Evolutionary conservation across 1,140 invertebrate genomes (phyloP).

Genomic region (Brachionus rubens): DNA sequence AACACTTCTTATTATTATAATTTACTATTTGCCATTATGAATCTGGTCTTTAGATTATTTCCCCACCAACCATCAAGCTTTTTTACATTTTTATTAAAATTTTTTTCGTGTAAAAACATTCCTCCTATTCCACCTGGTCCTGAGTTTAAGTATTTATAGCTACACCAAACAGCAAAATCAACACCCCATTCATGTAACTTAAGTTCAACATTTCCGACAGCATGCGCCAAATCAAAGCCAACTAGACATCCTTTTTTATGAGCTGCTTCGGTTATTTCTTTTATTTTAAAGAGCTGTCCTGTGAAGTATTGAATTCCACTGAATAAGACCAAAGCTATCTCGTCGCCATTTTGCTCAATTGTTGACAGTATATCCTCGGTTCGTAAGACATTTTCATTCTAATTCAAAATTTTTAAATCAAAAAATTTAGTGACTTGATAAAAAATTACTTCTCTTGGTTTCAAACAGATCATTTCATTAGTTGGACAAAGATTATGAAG

Average conservation of each 20-base stretch:
- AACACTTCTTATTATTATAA: not conserved
- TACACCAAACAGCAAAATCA: conserved; percentile 69
- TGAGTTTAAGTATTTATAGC: conserved; percentile 67
- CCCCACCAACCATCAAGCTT: conserved; percentile 63
- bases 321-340: conserved; percentile 65
- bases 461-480: conserved; percentile 61
- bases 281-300: conserved; percentile 66
- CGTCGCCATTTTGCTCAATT: conserved; percentile 64
- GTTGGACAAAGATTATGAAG: conserved; percentile 63
- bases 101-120: conserved; percentile 51
- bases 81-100: conserved; percentile 53
- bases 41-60: conserved; percentile 59
- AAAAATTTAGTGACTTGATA: not conserved
- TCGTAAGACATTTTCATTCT: conserved; percentile 46
- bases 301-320: conserved; percentile 68
- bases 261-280: conserved; percentile 62
- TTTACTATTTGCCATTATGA: conserved; percentile 62
- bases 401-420: not conserved
- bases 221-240: conserved; percentile 68
- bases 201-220: conserved; percentile 66
- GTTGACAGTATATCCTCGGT: conserved; percentile 63
- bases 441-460: conserved; percentile 58
- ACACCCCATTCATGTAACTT: conserved; percentile 67
- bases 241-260: conserved; percentile 65
- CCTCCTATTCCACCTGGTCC: conserved; percentile 63